Evolutionary conservation across 2,888 invertebrate species (phyloP).

Genomic region (Drosophila villosipedis): DNA sequence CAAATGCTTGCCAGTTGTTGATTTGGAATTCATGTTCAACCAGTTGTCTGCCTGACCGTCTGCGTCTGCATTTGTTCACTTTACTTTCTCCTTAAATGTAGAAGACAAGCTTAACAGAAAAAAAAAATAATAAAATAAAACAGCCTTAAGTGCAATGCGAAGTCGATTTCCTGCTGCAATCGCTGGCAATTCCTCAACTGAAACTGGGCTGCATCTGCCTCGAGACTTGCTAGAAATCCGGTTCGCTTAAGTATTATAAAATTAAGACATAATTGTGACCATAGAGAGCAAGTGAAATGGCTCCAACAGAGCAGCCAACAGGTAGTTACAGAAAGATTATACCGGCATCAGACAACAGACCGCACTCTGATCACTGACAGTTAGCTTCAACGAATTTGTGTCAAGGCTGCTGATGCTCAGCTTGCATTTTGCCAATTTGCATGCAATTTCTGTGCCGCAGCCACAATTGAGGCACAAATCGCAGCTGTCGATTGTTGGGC

Average conservation of each 20-base stretch:
- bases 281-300: conserved; percentile 29
- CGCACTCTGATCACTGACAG: conserved; percentile 3
- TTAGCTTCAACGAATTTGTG: conserved; percentile 58
- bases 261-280: conserved; percentile 62
- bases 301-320: conserved; percentile 11
- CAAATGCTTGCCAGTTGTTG: conserved; percentile 40
- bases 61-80: conserved; percentile 42
- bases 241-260: conserved; percentile 63
- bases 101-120: conserved; percentile 55
- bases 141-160: conserved; percentile 53
- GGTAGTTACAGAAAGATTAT: conserved; percentile 29
- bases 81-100: conserved; percentile 79
- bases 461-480: conserved; percentile 25
- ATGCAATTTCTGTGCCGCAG: conserved; percentile 46
- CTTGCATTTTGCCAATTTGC: conserved; percentile 49
- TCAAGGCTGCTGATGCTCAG: conserved; percentile 63
- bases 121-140: conserved; percentile 3
- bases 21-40: conserved; percentile 68
- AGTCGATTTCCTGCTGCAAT: conserved; percentile 73
- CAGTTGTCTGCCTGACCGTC: conserved; percentile 51
- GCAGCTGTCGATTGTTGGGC: conserved; percentile 36
- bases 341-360: background rate
- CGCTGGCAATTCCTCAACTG: conserved; percentile 25
- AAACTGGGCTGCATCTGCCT: conserved; percentile 69
- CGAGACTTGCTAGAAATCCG: conserved; percentile 70